Evolutionary conservation across 2,797 vertebrate species (phyloP), one percentile per base, ranked within the genome.

Genomic region (Serranus cabrilla): DNA sequence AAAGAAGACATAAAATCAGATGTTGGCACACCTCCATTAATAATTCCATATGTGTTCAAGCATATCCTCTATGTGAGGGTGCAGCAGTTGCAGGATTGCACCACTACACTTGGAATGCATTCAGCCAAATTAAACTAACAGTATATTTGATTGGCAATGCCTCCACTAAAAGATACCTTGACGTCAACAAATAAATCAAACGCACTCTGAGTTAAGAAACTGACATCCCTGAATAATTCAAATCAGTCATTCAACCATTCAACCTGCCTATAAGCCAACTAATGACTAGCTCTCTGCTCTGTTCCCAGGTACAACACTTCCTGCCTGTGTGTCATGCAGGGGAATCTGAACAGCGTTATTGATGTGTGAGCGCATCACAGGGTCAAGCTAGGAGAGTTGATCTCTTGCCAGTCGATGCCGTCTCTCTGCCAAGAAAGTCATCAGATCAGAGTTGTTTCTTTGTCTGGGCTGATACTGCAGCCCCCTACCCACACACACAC

Each of bases 341-440:
- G 64, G 71, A 84, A 86, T 87, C 21, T 60, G 27, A 86, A 76
- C 31, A 62, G 74, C 1, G 23, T 74, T 84, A 83, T 83, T 88
- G 74, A 89, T 82, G 86, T 85, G 85, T 31, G 46, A 42, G 64
- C 71, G 68, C 60, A 55, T 76, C 74, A 31, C 82, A 55, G 81
- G 83, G 85, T 91, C 90, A 92, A 79, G 74, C 78, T 61, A 54
- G 78, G 87, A 16, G 76, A 90, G 87, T 39, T 88, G 90, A 92
- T 92, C 82, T 87, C 60, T 58, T 77, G 77, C 87, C 91, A 91
- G 91, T 92, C 86, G 58, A 91, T 93, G 81, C 69, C 31, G 67
- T 27, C 69, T 59, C 86, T 89, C 84, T 92, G 92, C 89, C 89
- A 90, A 91, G 84, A 91, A 87, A 89, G 90, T 82, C 89, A 85